Evolutionary conservation across 2,888 invertebrate genomes (phyloP), one percentile per base, ranked within the genome.

Genomic region (Harpalus rufipes): DNA sequence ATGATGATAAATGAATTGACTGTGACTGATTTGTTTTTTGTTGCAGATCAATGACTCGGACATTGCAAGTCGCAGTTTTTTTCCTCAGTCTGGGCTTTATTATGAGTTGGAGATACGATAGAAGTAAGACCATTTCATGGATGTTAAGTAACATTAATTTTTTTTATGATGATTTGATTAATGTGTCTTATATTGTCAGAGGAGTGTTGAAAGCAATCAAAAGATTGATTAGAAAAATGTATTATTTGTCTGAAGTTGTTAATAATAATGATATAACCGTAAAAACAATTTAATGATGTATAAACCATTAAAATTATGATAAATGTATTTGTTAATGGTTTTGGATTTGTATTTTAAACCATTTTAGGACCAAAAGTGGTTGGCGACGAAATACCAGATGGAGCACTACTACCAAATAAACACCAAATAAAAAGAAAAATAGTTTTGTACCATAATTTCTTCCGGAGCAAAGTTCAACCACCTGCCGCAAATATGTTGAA

Each of bases 401-500:
- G 92, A 87, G 92, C 93, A 2, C 89, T 96, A 87, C 91, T 92
- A 85, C 93, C 95, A 0, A 90, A 91, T 80, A 92, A 93, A 87
- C 90, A 92, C 85, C 92, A 93, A 84, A 94, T 96, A 14, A 94
- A 94, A 88, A 92, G 93, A 86, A 96, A 95, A 91, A 95, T 96
- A 87, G 94, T 95, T 2, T 92, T 94, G 21, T 95, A 95, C 88
- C 96, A 96, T 90, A 96, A 96, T 89, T 94, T 94, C 89, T 96
- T 96, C 89, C 93, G 96, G 80, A 93, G 94, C 1, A 94, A 93
- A 90, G 96, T 96, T 41, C 91, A 93, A 85, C 96, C 96, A 0
- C 91, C 93, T 51, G 95, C 96, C 14, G 92, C 95, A n/a, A 96
- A 96, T 90, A 96, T 96, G 96, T 91, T 96, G 72, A n/a, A 72